Percentiles rank a stretch among this genome's conserved stretches.
Evolutionary conservation across 2,113 vertebrate species (phyloP).

Genomic region (Mormoops blainvillei): DNA sequence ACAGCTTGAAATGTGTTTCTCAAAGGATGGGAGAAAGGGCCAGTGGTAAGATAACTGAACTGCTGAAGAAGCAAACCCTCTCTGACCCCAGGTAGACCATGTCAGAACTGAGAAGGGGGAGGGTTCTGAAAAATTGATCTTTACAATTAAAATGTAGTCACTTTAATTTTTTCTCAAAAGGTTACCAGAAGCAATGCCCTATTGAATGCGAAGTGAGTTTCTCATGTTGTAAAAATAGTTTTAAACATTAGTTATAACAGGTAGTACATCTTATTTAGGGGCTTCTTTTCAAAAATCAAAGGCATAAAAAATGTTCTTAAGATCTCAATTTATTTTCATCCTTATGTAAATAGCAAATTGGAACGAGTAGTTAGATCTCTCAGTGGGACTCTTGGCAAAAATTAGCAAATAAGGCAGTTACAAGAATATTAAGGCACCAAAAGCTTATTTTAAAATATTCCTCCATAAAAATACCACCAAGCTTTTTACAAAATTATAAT

Average conservation of each 20-base stretch:
- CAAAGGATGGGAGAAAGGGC: background rate
- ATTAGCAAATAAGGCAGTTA: background rate
- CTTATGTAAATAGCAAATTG: background rate
- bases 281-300: background rate
- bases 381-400: background rate
- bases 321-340: background rate
- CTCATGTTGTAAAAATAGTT: background rate
- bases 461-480: background rate
- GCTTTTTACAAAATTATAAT: background rate
- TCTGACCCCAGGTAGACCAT: background rate
- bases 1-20: background rate
- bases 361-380: background rate
- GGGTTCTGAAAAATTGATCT: background rate
- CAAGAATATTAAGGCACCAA: background rate
- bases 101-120: background rate
- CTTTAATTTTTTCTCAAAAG: background rate
- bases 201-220: background rate
- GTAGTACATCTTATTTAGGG: background rate
- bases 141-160: background rate
- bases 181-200: background rate
- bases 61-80: background rate
- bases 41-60: background rate
- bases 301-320: background rate
- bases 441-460: background rate
- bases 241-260: background rate